These are phyloP conservation scores for Pseudeuparius sepicola DNA, from an alignment of 2,888 invertebrate species.

Conservation along the genomic window DNA sequence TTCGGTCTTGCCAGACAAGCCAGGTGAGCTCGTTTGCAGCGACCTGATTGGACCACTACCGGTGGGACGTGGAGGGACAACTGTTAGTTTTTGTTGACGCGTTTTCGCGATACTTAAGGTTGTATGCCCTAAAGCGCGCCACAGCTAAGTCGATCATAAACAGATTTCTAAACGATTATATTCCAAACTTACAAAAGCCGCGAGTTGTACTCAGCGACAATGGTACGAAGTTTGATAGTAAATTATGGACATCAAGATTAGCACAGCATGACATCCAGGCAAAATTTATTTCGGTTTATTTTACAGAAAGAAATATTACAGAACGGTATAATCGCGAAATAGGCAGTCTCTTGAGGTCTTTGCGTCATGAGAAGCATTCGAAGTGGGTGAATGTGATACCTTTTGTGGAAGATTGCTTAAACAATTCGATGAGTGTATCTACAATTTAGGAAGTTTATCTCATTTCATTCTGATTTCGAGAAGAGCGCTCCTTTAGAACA, in stretches of 20 bases:
- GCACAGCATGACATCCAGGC: too few species aligned
- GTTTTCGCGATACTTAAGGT: not conserved
- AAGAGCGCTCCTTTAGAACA: too few species aligned
- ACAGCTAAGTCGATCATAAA: slow-evolving; percentile 10
- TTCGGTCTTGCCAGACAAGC: too few species aligned
- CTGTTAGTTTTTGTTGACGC: slow-evolving; percentile 11
- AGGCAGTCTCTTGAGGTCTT: too few species aligned
- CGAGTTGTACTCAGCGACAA: slow-evolving; percentile 22
- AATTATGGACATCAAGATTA: not conserved
- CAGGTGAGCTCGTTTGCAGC: slow-evolving; percentile 8
- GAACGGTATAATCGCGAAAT: slow-evolving; percentile 13
- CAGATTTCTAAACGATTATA: slow-evolving; percentile 7
- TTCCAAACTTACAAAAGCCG: slow-evolving; percentile 16
- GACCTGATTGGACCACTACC: slow-evolving; percentile 13
- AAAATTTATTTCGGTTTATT: too few species aligned
- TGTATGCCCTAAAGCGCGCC: slow-evolving; percentile 10
- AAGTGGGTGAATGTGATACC: too few species aligned
- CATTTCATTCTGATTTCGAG: too few species aligned
- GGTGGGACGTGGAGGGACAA: slow-evolving; percentile 4
- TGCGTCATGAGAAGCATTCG: too few species aligned
- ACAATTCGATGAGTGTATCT: too few species aligned
- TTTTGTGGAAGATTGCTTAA: too few species aligned
- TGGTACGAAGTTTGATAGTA: slow-evolving; percentile 19
- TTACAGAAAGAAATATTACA: slow-evolving; percentile 11
- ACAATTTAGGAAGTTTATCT: too few species aligned